Conservation (phyloP, 2,113 vertebrate species). For the Strix uralensis region DNA sequence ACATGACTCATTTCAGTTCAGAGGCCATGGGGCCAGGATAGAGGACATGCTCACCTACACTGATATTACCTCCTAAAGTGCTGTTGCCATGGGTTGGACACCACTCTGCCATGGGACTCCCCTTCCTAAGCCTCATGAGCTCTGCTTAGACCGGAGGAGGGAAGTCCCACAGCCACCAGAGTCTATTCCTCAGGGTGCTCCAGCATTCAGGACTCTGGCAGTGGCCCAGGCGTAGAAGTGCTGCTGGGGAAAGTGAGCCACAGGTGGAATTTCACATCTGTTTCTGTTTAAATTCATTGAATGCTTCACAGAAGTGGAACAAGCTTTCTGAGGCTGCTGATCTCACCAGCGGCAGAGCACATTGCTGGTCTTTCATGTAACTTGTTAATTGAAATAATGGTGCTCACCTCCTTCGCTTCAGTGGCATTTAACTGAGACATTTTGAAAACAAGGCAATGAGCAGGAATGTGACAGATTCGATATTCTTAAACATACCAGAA, state of each 20-base stretch:
- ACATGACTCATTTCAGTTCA: accelerated
- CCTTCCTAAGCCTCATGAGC: not conserved
- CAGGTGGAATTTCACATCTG: not conserved
- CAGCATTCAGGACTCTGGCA: accelerated
- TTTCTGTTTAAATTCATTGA: not conserved
- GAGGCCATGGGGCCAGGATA: not conserved
- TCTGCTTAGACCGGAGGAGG: not conserved
- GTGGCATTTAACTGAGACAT: not conserved
- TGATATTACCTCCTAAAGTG: not conserved
- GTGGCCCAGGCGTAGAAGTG: not conserved
- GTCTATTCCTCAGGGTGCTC: not conserved
- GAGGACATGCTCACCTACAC: not conserved
- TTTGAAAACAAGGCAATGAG: not conserved
- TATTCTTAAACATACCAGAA: not conserved
- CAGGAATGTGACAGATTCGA: not conserved
- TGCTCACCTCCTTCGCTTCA: not conserved
- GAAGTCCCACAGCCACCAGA: not conserved
- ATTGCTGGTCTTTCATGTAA: not conserved
- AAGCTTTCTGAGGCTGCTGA: not conserved
- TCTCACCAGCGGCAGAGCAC: not conserved
- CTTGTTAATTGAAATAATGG: not conserved
- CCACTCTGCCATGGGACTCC: accelerated
- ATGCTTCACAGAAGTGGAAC: not conserved
- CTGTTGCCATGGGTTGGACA: not conserved
- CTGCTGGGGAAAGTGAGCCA: not conserved